Conservation (phyloP, 2,113 vertebrate genomes). For the Bambusicola thoracicus region DNA sequence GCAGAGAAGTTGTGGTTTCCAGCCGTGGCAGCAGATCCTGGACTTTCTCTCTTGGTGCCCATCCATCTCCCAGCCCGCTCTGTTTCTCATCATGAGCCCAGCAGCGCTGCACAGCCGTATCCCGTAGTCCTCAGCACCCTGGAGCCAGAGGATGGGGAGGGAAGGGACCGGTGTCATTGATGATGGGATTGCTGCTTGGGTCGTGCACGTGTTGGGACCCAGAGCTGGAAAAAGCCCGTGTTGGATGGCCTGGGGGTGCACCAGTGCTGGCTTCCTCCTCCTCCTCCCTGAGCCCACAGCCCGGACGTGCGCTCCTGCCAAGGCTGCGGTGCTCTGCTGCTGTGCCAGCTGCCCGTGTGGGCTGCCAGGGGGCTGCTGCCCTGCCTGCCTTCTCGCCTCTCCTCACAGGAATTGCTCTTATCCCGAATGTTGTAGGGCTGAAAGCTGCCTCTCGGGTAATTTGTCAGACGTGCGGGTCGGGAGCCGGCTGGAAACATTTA, state of each 20-base stretch:
- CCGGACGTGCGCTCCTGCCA: not conserved
- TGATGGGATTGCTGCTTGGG: not conserved
- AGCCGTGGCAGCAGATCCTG: not conserved
- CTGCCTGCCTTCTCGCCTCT: not conserved
- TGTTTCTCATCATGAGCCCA: accelerated
- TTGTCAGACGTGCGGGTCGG: not conserved
- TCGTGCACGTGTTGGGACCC: not conserved
- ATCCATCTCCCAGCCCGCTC: not conserved
- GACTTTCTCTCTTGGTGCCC: not conserved
- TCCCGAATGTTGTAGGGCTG: too few species aligned
- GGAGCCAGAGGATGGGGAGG: not conserved
- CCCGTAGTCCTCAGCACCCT: not conserved
- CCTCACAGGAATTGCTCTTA: not conserved
- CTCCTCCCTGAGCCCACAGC: not conserved
- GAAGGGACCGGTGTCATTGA: accelerated
- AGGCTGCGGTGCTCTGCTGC: not conserved
- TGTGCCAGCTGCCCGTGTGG: not conserved
- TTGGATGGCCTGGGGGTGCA: not conserved
- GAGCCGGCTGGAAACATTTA: not conserved
- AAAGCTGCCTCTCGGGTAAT: not conserved
- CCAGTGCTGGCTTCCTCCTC: not conserved
- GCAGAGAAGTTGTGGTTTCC: not conserved
- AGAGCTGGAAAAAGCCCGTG: not conserved
- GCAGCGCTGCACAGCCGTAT: not conserved
- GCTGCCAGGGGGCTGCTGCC: not conserved